phyloP scores from a whole-genome alignment of 2,888 invertebrate genomes.

The Scaptomyza polygonia region DNA sequence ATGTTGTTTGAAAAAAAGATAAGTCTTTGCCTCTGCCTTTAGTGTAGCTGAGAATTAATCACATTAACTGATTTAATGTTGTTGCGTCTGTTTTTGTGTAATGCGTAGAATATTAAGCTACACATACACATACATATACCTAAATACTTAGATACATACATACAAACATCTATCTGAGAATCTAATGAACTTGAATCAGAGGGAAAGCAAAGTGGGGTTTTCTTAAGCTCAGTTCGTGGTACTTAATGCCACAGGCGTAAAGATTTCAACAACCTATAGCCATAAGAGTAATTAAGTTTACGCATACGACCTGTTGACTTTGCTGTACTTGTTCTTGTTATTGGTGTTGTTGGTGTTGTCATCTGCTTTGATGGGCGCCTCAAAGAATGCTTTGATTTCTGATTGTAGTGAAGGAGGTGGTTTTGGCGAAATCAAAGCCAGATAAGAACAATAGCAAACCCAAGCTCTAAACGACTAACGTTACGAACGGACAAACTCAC shows the following conservation, averaged over 20 bases:
- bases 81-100: not conserved
- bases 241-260: slow-evolving; percentile 17
- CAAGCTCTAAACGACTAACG: not conserved
- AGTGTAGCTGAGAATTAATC: no score
- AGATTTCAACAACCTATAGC: slow-evolving; percentile 37
- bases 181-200: slow-evolving; percentile 50
- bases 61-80: no score
- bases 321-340: slow-evolving; percentile 9
- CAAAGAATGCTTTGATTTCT: slow-evolving; percentile 64
- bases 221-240: slow-evolving; percentile 3
- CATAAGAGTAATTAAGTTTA: slow-evolving; percentile 73
- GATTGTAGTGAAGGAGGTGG: slow-evolving; percentile 4
- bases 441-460: slow-evolving; percentile 8
- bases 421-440: slow-evolving; percentile 63
- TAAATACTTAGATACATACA: no score
- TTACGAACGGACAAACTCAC: not conserved
- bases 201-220: not conserved
- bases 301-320: slow-evolving; percentile 37
- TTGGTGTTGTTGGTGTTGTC: not conserved
- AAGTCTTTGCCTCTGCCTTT: no score
- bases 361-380: slow-evolving; percentile 35
- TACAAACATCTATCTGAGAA: slow-evolving; percentile 10
- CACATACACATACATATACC: not conserved
- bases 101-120: not conserved
- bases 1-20: no score